Evolutionary conservation across 2,113 vertebrate species (phyloP).

Genomic region (Otus sunia): DNA sequence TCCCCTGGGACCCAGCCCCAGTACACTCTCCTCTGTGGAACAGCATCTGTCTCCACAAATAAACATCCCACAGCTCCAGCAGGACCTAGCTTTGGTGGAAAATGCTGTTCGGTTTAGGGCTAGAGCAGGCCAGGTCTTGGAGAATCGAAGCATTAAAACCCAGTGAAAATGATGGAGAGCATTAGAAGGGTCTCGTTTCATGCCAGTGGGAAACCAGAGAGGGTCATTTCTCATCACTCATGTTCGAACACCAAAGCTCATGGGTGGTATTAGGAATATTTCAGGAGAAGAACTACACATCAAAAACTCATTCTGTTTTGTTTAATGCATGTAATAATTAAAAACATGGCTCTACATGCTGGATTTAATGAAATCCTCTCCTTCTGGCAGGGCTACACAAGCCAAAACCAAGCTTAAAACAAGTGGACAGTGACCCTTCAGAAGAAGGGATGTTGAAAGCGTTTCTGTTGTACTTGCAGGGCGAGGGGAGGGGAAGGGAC

Average conservation of each 20-base stretch:
- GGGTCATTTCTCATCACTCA: neutral
- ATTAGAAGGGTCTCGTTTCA: neutral
- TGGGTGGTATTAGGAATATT: neutral
- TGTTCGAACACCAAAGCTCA: neutral
- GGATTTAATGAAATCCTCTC: neutral
- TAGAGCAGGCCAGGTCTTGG: neutral
- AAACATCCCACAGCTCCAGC: neutral
- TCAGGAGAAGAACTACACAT: neutral
- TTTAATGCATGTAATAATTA: neutral
- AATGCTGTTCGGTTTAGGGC: neutral
- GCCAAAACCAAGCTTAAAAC: neutral
- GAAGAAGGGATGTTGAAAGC: neutral
- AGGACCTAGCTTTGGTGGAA: neutral
- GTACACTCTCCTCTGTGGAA: accelerated
- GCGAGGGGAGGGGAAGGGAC: neutral
- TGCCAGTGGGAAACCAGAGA: neutral
- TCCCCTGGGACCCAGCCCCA: neutral
- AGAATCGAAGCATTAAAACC: neutral
- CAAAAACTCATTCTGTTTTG: neutral
- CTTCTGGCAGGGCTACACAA: neutral
- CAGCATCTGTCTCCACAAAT: neutral
- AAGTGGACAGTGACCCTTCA: neutral
- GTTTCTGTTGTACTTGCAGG: neutral
- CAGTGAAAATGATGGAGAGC: neutral
- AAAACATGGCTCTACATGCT: neutral